Conservation (phyloP, 2,888 invertebrate species). For the Drosophila fungiperda region DNA sequence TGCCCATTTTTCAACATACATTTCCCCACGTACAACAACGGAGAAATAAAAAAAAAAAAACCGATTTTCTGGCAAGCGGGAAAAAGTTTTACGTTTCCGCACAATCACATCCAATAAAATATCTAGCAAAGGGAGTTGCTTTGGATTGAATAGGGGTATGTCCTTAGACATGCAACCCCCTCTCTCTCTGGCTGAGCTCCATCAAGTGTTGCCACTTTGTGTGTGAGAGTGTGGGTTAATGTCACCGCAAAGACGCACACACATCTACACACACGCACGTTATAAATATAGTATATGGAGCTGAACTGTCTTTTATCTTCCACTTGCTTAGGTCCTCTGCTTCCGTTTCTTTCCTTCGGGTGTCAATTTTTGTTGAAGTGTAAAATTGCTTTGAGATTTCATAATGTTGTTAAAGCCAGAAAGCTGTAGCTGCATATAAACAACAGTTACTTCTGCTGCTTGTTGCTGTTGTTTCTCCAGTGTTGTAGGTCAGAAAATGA, state of each 20-base stretch:
- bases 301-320: constrained; percentile 72
- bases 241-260: constrained; percentile 54
- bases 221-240: constrained; percentile 54
- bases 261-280: constrained; percentile 5
- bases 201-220: constrained; percentile 54
- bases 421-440: constrained; percentile 16
- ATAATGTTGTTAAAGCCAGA: constrained; percentile 71
- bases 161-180: constrained; percentile 1
- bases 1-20: constrained; percentile 54
- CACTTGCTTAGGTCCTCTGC: constrained; percentile 66
- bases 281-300: constrained; percentile 22
- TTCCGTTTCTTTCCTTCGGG: constrained; percentile 34
- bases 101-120: constrained; percentile 79
- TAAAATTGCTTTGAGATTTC: constrained; percentile 79
- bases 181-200: constrained; percentile 35
- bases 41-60: constrained; percentile 34
- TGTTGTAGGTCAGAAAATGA: constrained; percentile 57
- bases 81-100: constrained; percentile 75
- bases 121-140: constrained; percentile 41
- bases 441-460: constrained; percentile 6
- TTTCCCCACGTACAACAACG: constrained; percentile 1
- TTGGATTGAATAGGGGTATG: constrained; percentile 11
- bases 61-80: constrained; percentile 39
- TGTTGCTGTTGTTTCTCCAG: constrained; percentile 12
- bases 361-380: constrained; percentile 78